Evolutionary conservation across 30 jellyfish, hydroid and myxozoan genomes (phyloP), one percentile per base, ranked within the genome.

Genomic region (Aurelia sp.): DNA sequence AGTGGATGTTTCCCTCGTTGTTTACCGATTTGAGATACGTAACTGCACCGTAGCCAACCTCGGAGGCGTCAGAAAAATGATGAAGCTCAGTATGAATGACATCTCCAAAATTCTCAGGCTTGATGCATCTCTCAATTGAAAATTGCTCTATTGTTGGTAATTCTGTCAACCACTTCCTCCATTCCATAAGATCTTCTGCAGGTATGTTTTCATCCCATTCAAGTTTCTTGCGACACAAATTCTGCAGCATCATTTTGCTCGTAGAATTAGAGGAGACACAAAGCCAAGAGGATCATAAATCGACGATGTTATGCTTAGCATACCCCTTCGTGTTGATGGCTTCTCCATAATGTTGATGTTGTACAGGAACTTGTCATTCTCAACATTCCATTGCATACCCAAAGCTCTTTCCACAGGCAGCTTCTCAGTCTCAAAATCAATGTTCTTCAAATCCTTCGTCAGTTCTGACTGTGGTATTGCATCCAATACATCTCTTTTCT

Each of bases 221-320:
- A 17, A 55, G 79, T 53, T 67, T 67, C 50, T 40, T 44, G 18
- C n/a, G n/a, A n/a, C n/a, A n/a, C n/a, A n/a, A n/a, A n/a, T n/a
- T n/a, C n/a, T n/a, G n/a, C n/a, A n/a, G 69, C 3, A 52, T 64
- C 18, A 13, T 50, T 81, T 76, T 40, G 91, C 96, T 44, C 53
- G 62, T 17, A 87, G 59, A 44, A 70, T 62, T 51, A 72, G 50
- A 10, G 95, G 89, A 13, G 90, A 58, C 13, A 73, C 87, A 59
- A 87, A 87, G 10, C 96, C 91, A 67, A 87, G 81, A 9, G 96
- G 96, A 59, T 87, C 96, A 78, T 76, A 87, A 8, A 87, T 15
- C 15, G 96, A 76, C 4, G 82, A 33, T 16, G 67, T 78, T 10
- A 58, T 69, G 8, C 67, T 22, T 8, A 87, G 63, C 10, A 87